These are phyloP conservation scores for Gallinago solitaria DNA, from an alignment of 2,797 vertebrate species.

Conservation along the genomic window DNA sequence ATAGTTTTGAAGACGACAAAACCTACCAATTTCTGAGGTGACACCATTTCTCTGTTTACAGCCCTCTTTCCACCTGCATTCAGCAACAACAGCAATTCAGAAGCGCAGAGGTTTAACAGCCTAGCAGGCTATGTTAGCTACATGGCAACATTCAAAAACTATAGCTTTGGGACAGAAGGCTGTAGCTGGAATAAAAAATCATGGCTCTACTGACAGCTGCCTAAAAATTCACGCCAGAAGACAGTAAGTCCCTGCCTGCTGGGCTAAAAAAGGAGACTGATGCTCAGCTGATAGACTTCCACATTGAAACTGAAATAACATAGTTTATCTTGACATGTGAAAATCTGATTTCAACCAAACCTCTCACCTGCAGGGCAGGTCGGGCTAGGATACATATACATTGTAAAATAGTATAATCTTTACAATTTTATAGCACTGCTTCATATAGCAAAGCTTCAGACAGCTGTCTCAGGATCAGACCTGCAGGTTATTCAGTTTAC, in stretches of 20 bases:
- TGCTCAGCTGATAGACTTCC: background rate
- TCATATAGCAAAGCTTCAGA: background rate
- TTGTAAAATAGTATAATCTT: background rate
- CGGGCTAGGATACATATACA: background rate
- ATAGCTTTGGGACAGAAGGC: background rate
- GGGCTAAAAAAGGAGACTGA: background rate
- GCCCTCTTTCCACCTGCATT: background rate
- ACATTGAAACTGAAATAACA: background rate
- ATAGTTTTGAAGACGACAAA: background rate
- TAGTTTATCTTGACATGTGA: background rate
- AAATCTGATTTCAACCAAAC: background rate
- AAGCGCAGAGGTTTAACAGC: background rate
- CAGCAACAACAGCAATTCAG: background rate
- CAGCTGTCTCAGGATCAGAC: background rate
- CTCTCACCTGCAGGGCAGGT: background rate
- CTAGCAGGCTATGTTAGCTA: background rate
- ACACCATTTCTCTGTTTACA: background rate
- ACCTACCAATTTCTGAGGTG: background rate
- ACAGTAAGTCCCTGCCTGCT: background rate
- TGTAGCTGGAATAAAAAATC: background rate
- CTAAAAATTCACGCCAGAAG: background rate
- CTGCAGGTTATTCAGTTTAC: background rate
- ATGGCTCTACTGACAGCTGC: background rate
- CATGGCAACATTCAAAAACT: background rate
- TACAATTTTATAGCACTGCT: background rate